phyloP scores from a whole-genome alignment of 2,797 vertebrate genomes.

The Huso huso region DNA sequence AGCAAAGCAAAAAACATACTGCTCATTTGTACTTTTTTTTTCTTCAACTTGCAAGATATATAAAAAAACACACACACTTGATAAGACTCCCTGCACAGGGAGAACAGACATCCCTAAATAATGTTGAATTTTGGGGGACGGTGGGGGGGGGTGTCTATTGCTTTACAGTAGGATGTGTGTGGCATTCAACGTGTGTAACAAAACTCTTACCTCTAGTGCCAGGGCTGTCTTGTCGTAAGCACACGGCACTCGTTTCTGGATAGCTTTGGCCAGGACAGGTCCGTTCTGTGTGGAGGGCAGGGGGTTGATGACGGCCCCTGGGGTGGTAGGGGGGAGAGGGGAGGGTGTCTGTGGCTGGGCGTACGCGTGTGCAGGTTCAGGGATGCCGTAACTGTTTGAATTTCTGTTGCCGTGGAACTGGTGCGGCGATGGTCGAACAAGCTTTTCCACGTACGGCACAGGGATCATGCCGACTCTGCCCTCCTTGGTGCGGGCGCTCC shows the following conservation, averaged over 20 bases:
- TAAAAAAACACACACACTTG: too few relatives aligned
- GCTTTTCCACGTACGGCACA: slow-evolving; percentile 94
- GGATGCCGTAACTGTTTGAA: slow-evolving; percentile 95
- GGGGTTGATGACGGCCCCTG: slow-evolving; percentile 76
- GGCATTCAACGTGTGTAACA: too few relatives aligned
- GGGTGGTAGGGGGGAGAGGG: slow-evolving; percentile 70
- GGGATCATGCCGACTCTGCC: slow-evolving; percentile 94
- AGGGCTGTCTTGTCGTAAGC: slow-evolving; percentile 97
- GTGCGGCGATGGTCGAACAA: slow-evolving; percentile 68
- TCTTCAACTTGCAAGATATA: too few relatives aligned
- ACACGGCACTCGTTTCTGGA: slow-evolving; percentile 95
- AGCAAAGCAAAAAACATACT: too few relatives aligned
- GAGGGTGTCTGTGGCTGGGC: slow-evolving; percentile 90
- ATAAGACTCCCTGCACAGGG: too few relatives aligned
- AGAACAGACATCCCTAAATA: too few relatives aligned
- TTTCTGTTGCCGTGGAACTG: slow-evolving; percentile 76
- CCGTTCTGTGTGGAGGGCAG: slow-evolving; percentile 90
- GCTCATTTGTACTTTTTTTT: too few relatives aligned
- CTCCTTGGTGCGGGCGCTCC: slow-evolving; percentile 94
- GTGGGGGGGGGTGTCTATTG: not conserved
- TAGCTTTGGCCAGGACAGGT: slow-evolving; percentile 90
- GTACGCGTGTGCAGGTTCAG: slow-evolving; percentile 91
- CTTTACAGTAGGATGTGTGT: too few relatives aligned
- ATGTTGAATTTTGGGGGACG: too few relatives aligned
- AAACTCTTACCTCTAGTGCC: slow-evolving; percentile 79